phyloP scores from a whole-genome alignment of 2,113 vertebrate species.

The Barnardius zonarius region DNA sequence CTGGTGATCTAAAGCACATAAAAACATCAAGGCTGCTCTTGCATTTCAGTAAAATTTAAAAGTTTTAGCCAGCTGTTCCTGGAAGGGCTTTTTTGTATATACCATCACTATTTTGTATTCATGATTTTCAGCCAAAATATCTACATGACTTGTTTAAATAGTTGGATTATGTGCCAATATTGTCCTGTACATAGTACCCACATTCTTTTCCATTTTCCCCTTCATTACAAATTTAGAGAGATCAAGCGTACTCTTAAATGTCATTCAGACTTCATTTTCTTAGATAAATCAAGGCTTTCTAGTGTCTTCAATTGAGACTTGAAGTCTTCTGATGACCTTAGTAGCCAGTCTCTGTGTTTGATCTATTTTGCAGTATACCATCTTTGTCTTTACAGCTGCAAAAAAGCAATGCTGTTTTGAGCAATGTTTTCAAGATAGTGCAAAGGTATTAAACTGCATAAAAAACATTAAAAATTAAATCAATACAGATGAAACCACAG shows the following conservation, averaged over 20 bases:
- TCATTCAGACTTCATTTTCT: background rate
- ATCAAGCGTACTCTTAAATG: background rate
- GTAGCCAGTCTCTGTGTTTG: slow-evolving; percentile 83
- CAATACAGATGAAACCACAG: background rate
- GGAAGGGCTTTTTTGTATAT: background rate
- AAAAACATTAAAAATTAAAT: background rate
- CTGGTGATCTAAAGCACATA: background rate
- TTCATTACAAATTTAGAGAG: background rate
- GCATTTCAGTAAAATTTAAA: background rate
- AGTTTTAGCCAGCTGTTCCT: background rate
- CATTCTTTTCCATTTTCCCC: background rate
- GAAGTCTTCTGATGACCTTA: background rate
- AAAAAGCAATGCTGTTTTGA: slow-evolving; percentile 21
- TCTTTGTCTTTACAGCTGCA: slow-evolving; percentile 96
- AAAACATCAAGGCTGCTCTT: fast-evolving
- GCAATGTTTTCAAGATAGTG: background rate
- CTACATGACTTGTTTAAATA: background rate
- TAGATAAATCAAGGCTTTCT: background rate
- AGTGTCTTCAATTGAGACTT: background rate
- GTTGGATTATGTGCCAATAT: background rate
- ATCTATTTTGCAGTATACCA: slow-evolving; percentile 99
- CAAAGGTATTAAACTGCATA: background rate
- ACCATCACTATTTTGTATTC: background rate
- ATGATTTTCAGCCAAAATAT: background rate
- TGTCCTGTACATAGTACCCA: background rate